These are phyloP conservation scores for Aplysia californica DNA, from an alignment of 1,140 invertebrate genomes.

Conservation along the genomic window DNA sequence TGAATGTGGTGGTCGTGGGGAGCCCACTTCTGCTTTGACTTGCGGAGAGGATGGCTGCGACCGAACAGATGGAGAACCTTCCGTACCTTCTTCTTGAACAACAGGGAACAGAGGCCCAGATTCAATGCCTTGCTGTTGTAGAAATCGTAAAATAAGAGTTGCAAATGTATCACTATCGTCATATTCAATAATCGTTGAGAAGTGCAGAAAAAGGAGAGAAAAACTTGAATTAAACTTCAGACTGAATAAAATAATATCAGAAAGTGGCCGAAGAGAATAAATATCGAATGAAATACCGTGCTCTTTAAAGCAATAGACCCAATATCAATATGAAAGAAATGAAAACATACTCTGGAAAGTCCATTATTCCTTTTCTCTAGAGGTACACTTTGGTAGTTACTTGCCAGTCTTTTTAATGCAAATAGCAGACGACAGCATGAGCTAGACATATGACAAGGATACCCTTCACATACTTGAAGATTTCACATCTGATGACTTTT, in stretches of 20 bases:
- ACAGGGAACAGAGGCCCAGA: constrained; percentile 58
- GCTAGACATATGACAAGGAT: not conserved
- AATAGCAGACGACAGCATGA: not conserved
- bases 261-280: not conserved
- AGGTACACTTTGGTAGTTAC: too few species aligned
- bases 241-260: not conserved
- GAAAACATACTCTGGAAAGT: too few species aligned
- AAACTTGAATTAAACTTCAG: not conserved
- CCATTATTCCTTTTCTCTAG: too few species aligned
- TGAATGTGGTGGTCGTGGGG: not conserved
- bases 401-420: too few species aligned
- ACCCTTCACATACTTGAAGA: too few species aligned
- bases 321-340: too few species aligned
- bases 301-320: not conserved
- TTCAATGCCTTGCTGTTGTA: constrained; percentile 62
- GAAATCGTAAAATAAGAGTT: not conserved
- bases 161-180: not conserved
- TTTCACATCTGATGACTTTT: too few species aligned
- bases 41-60: not conserved
- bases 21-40: not conserved
- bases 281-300: not conserved
- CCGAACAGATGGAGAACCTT: not conserved
- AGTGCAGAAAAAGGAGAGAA: not conserved
- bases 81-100: constrained; percentile 18
- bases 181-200: not conserved